Percentiles rank a stretch among this genome's conserved stretches.
These are phyloP conservation scores for Odocoileus hemionus DNA, from an alignment of 2,113 vertebrate species.

Conservation along the genomic window DNA sequence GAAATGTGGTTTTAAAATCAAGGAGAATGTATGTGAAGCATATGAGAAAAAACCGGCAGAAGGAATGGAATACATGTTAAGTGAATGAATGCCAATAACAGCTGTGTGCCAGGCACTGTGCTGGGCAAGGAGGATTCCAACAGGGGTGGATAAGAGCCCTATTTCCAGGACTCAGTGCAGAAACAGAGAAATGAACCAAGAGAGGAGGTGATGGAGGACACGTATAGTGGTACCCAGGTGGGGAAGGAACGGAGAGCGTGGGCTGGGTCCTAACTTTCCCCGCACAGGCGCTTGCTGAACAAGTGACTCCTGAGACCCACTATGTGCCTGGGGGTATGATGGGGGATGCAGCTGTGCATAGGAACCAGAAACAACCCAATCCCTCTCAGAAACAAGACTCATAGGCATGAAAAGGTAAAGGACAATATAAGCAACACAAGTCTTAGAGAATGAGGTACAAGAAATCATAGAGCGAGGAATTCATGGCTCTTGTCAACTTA, in stretches of 20 bases:
- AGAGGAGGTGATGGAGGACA: not conserved
- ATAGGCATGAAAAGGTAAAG: not conserved
- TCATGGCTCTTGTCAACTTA: not conserved
- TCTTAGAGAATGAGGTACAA: not conserved
- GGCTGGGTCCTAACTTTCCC: not conserved
- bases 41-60: not conserved
- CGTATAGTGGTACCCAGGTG: not conserved
- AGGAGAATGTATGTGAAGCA: not conserved
- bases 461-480: not conserved
- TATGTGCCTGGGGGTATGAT: not conserved
- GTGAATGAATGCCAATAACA: not conserved
- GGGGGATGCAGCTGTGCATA: not conserved
- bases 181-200: not conserved
- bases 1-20: not conserved
- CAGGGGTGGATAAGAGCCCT: not conserved
- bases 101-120: not conserved
- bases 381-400: not conserved
- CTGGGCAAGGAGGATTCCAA: not conserved
- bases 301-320: not conserved
- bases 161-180: not conserved
- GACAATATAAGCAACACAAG: not conserved
- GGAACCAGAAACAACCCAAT: not conserved
- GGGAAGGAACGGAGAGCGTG: not conserved
- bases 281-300: rapidly evolving
- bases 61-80: not conserved